phyloP scores from a whole-genome alignment of 2,797 vertebrate species.

The Enteromius thamalakanensis region DNA sequence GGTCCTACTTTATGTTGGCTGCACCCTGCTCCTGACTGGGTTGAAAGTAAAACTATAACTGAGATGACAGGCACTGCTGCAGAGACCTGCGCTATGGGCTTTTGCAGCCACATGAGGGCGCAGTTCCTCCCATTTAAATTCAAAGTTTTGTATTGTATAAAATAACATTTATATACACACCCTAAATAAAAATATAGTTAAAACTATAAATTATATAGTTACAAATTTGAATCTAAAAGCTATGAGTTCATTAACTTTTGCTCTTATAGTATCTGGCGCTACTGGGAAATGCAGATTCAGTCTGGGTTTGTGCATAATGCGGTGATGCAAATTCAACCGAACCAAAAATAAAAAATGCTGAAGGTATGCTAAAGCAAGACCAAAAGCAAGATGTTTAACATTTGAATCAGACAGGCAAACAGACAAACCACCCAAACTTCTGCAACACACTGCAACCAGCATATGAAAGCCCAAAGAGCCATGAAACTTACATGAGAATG shows the following conservation, averaged over 20 bases:
- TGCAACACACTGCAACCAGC: conserved; percentile 13
- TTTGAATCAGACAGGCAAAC: conserved; percentile 7
- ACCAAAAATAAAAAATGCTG: neutral
- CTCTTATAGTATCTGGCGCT: neutral
- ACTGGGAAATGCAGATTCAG: neutral
- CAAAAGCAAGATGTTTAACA: conserved; percentile 3
- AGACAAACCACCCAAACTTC: conserved; percentile 13
- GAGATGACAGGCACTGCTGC: conserved; percentile 18
- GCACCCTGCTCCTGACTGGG: conserved; percentile 17
- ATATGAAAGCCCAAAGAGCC: neutral
- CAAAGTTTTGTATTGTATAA: neutral
- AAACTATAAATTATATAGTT: neutral
- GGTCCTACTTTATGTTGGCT: conserved; percentile 60
- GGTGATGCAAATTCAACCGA: neutral
- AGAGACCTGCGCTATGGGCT: neutral
- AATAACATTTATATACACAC: no score
- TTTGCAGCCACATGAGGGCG: conserved; percentile 52
- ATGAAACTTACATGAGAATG: conserved; percentile 18
- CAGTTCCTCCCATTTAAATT: conserved; percentile 17
- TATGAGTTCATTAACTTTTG: neutral
- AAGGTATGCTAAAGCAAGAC: conserved; percentile 3
- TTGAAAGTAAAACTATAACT: conserved; percentile 20
- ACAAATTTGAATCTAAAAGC: neutral
- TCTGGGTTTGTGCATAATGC: conserved; percentile 52
- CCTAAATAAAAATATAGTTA: neutral